phyloP scores from a whole-genome alignment of 2,797 vertebrate species.

The Muraenolepis orangiensis region DNA sequence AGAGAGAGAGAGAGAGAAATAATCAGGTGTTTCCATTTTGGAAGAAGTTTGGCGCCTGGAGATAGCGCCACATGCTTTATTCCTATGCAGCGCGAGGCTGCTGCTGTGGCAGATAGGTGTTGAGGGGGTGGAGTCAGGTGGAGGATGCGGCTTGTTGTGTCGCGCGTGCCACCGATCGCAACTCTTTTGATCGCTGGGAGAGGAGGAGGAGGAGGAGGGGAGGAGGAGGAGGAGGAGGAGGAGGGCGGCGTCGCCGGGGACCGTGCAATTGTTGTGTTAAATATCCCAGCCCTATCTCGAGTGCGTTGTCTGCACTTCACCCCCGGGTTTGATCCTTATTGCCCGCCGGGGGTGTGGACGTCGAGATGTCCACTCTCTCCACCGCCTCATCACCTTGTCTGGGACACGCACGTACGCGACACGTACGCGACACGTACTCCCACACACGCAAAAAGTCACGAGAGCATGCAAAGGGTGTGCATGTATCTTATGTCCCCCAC shows the following conservation, averaged over 20 bases:
- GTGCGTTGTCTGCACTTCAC: constrained; percentile 52
- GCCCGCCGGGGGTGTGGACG: neutral
- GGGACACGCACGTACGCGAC: constrained; percentile 17
- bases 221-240: constrained; percentile 15
- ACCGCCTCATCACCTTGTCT: constrained; percentile 7
- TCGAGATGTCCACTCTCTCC: neutral
- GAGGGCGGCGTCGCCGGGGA: constrained; percentile 49
- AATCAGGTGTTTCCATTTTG: constrained; percentile 68
- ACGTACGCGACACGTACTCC: neutral
- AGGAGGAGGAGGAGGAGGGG: constrained; percentile 16
- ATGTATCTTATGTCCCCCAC: neutral
- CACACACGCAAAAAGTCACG: no score
- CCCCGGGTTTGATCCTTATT: constrained; percentile 55
- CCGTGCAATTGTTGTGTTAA: constrained; percentile 55
- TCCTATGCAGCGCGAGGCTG: constrained; percentile 65
- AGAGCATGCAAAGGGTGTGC: neutral
- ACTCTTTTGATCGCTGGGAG: constrained; percentile 64
- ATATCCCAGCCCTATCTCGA: constrained; percentile 60
- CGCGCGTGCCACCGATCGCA: constrained; percentile 54
- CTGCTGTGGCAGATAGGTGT: constrained; percentile 50
- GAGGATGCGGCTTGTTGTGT: constrained; percentile 21
- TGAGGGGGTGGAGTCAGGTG: constrained; percentile 18
- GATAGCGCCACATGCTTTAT: constrained; percentile 65
- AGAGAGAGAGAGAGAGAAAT: constrained; percentile 17
- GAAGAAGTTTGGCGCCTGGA: constrained; percentile 67